phyloP scores from a whole-genome alignment of 2,888 invertebrate genomes.

The Dione vanillae region DNA sequence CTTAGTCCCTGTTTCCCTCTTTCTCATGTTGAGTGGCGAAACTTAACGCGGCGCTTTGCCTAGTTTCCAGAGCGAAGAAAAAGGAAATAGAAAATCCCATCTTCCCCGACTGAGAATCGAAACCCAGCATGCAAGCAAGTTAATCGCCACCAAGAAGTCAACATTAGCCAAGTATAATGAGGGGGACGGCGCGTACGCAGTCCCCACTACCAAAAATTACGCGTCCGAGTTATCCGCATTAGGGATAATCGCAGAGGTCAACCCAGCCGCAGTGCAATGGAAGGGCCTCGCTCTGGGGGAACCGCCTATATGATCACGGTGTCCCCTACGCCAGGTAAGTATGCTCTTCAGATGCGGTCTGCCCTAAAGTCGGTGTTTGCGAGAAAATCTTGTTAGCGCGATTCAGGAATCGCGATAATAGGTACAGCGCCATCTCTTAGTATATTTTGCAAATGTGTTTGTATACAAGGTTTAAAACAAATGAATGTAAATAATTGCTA shows the following conservation, averaged over 20 bases:
- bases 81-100: too few relatives aligned
- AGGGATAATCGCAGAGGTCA: conserved; percentile 65
- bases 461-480: too few relatives aligned
- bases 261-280: conserved; percentile 64
- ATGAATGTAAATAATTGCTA: too few relatives aligned
- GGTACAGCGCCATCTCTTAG: conserved; percentile 47
- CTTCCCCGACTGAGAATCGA: too few relatives aligned
- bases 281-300: conserved; percentile 61
- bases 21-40: too few relatives aligned
- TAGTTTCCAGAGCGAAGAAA: too few relatives aligned
- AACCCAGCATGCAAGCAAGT: too few relatives aligned
- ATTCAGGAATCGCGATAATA: conserved; percentile 29
- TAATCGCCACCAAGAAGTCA: too few relatives aligned
- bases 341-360: conserved; percentile 45
- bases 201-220: conserved; percentile 64
- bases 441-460: too few relatives aligned
- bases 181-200: conserved; percentile 64
- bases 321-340: conserved; percentile 65
- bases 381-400: conserved; percentile 51
- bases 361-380: conserved; percentile 36
- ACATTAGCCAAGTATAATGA: too few relatives aligned
- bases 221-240: conserved; percentile 63
- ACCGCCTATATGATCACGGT: conserved; percentile 64
- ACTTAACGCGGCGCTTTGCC: too few relatives aligned
- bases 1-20: too few relatives aligned